These are phyloP conservation scores for Leucoraja ocellata DNA, from an alignment of 2,797 vertebrate species.

Conservation along the genomic window DNA sequence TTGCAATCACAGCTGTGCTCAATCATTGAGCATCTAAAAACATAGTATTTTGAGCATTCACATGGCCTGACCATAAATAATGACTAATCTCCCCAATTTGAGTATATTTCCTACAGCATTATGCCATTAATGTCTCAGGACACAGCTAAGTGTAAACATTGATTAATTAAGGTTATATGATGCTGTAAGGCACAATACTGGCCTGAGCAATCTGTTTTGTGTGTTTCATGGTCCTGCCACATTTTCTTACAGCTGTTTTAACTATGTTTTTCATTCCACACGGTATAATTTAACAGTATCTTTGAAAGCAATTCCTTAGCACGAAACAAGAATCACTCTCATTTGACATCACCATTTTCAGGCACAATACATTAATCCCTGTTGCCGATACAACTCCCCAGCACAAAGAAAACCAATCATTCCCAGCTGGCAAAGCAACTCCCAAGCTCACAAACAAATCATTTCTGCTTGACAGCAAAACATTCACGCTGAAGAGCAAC, in stretches of 20 bases:
- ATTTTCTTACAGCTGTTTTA: not conserved
- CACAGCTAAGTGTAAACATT: not conserved
- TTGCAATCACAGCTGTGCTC: no score
- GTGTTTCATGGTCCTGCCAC: not conserved
- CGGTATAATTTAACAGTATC: not conserved
- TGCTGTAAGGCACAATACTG: not conserved
- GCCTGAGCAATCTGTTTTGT: not conserved
- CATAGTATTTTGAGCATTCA: not conserved
- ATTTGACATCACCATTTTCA: not conserved
- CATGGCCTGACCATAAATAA: not conserved
- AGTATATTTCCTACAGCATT: not conserved
- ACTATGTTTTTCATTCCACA: not conserved
- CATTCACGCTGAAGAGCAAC: not conserved
- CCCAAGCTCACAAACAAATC: not conserved
- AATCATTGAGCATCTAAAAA: no score
- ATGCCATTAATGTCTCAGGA: not conserved
- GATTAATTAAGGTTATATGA: not conserved
- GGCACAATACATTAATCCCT: not conserved
- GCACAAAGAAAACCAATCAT: not conserved
- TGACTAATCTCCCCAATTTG: not conserved
- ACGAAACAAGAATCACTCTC: not conserved
- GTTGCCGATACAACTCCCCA: not conserved
- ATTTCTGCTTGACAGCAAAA: not conserved
- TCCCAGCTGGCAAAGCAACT: not conserved
- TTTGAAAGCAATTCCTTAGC: not conserved